Evolutionary conservation across 2,113 vertebrate genomes (phyloP).

Genomic region (Pleuronectes platessa): DNA sequence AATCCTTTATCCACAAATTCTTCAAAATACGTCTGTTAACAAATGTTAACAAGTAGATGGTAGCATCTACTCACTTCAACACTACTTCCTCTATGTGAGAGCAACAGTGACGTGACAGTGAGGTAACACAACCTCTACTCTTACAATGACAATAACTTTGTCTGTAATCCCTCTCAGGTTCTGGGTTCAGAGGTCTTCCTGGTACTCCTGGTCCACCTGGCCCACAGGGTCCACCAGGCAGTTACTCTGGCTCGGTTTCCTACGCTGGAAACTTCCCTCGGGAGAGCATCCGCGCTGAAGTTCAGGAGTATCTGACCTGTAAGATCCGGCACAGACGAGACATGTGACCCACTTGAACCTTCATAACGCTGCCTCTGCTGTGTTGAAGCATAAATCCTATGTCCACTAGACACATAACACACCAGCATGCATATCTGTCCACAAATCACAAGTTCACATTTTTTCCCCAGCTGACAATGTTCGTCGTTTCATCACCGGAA

Average conservation of each 20-base stretch:
- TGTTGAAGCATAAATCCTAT: not conserved
- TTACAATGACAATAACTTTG: not conserved
- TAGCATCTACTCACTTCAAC: too few relatives aligned
- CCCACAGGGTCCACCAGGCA: slow-evolving; percentile 86
- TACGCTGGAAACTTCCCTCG: slow-evolving; percentile 81
- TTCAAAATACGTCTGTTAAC: too few relatives aligned
- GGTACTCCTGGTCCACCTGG: slow-evolving; percentile 91
- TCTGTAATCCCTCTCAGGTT: slow-evolving; percentile 58
- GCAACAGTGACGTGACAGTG: too few relatives aligned
- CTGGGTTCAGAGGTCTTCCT: slow-evolving; percentile 76
- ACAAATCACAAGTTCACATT: too few relatives aligned
- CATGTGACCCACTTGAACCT: not conserved
- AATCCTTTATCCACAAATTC: too few relatives aligned
- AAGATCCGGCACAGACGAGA: slow-evolving; percentile 51
- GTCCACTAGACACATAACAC: too few relatives aligned
- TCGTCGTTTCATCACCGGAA: slow-evolving; percentile 83
- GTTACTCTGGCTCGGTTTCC: slow-evolving; percentile 79
- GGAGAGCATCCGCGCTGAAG: slow-evolving; percentile 88
- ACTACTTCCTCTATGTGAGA: too few relatives aligned
- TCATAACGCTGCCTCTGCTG: not conserved
- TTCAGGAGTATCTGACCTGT: slow-evolving; percentile 93
- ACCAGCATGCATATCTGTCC: too few relatives aligned
- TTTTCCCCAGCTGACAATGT: slow-evolving; percentile 86
- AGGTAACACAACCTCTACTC: not conserved
- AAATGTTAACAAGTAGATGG: too few relatives aligned